These are phyloP conservation scores for Archaeoteleia sp. DNA, from an alignment of 2,888 invertebrate genomes.

Conservation along the genomic window DNA sequence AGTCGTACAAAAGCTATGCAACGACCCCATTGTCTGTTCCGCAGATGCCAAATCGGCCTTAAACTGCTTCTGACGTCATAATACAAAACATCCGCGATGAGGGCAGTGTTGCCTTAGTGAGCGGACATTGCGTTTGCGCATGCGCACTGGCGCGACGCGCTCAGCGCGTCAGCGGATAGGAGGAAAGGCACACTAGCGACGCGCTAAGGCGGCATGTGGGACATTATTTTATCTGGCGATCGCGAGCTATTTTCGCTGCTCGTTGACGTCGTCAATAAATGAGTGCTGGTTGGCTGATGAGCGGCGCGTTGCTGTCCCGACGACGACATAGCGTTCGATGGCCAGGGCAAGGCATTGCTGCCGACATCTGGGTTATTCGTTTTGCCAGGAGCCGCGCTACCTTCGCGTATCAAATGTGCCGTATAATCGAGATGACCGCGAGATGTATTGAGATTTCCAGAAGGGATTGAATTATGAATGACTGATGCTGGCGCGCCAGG, in stretches of 20 bases:
- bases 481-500: conserved; percentile 31
- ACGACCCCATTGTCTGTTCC: too few relatives aligned
- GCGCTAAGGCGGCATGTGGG: conserved; percentile 72
- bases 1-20: too few relatives aligned
- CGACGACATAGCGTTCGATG: conserved; percentile 34
- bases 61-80: background rate
- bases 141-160: conserved; percentile 27
- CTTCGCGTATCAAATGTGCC: conserved; percentile 48
- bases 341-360: conserved; percentile 29
- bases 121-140: conserved; percentile 12
- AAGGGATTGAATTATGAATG: conserved; percentile 26
- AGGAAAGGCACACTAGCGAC: conserved; percentile 50
- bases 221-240: conserved; percentile 69
- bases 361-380: conserved; percentile 17
- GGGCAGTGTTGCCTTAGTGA: conserved; percentile 8
- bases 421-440: conserved; percentile 51
- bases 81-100: background rate
- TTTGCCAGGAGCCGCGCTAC: conserved; percentile 26
- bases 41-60: too few relatives aligned
- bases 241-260: conserved; percentile 52
- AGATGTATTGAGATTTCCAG: conserved; percentile 24
- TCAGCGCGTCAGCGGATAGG: conserved; percentile 55
- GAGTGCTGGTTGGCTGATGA: conserved; percentile 56
- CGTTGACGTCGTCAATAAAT: conserved; percentile 41
- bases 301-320: conserved; percentile 51